Evolutionary conservation across 2,113 vertebrate species (phyloP), one percentile per base, ranked within the genome.

Genomic region (Fregetta grallaria): DNA sequence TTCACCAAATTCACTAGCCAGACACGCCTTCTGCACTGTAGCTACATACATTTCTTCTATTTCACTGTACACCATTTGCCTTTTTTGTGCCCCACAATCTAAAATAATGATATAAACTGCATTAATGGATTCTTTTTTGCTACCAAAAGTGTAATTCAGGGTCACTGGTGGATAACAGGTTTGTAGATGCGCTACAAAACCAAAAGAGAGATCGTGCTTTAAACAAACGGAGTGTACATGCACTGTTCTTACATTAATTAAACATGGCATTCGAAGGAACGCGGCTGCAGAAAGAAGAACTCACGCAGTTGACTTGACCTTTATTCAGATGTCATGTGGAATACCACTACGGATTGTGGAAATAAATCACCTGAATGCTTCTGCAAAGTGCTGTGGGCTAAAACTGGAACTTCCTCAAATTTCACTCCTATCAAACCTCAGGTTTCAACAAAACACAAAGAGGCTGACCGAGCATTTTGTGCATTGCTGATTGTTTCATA

Each of bases 271-370:
- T 85, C 56, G 3, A 47, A 90, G 81, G 44, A 96, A 40, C 2
- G 2, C 4, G 6, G n/a, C 66, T 68, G 77, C 40, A 58, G 61
- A 50, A 88, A 95, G 75, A 70, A 93, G 80, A 63, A 18, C 65
- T 74, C 87, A 59, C 0, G 1, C 32, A 86, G 61, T 13, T 76
- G 74, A 81, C 81, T 73, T 95, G 90, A 92, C 86, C 93, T 96
- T 96, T 96, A 85, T 86, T 94, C 81, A 73, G 88, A 97, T 72
- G 94, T 94, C 93, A 94, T 71, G 49, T 93, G 82, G 73, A 97
- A 94, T 94, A 74, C 36, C 50, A 44, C 58, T 75, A 74, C 10
- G 27, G 84, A 80, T 4, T 0, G 1, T 71, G 62, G 84, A 67
- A 76, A 74, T 23, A 84, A 87, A 85, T 92, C 92, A 96, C 93